Evolutionary conservation across 2,113 vertebrate species (phyloP).

Genomic region (Erythrolamprus reginae): DNA sequence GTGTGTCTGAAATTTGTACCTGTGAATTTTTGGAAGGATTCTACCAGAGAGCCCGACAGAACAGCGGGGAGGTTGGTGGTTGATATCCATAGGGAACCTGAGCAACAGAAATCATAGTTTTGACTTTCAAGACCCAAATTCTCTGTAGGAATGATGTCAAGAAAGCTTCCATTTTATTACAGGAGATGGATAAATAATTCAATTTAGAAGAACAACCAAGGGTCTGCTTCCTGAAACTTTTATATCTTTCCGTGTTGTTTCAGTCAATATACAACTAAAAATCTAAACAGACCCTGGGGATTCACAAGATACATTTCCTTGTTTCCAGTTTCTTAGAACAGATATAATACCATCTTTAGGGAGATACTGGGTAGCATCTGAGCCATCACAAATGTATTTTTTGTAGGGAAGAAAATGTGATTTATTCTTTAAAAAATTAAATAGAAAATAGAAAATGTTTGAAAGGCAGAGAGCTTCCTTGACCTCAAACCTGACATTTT

Average conservation of each 20-base stretch:
- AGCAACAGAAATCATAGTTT: not conserved
- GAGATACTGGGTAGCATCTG: not conserved
- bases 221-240: not conserved
- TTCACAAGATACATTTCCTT: not conserved
- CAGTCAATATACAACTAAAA: not conserved
- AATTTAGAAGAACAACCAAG: no score
- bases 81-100: not conserved
- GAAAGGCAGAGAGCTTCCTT: not conserved
- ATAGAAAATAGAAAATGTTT: not conserved
- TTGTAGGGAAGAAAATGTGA: not conserved
- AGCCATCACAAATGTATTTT: no score
- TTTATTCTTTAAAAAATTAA: not conserved
- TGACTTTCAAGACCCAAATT: not conserved
- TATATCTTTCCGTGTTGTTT: not conserved
- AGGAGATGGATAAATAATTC: not conserved
- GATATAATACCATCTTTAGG: no score
- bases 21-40: no score
- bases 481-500: not conserved
- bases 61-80: no score
- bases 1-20: no score
- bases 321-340: not conserved
- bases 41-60: no score
- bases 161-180: not conserved
- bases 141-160: not conserved
- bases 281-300: not conserved